A percentile compares a stretch with the other conserved stretches of the same genome.
Conservation (phyloP, 2,113 vertebrate genomes). For the Panthera leo region DNA sequence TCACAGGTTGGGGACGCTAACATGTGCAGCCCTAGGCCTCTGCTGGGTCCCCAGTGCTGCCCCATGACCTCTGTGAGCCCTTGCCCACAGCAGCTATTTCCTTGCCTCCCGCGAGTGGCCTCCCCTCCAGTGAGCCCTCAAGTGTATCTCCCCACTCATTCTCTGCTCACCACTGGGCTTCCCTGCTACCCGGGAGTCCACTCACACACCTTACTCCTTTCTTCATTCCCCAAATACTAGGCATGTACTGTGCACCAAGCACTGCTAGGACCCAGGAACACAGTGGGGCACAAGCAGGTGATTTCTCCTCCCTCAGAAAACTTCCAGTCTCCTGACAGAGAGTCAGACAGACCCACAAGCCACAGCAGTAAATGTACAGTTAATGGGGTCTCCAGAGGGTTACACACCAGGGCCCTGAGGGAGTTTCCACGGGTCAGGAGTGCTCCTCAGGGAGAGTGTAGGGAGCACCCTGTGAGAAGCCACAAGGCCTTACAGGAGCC, state of each 20-base stretch:
- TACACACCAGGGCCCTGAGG: not conserved
- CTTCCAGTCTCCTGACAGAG: not conserved
- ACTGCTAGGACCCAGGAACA: not conserved
- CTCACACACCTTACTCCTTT: accelerated
- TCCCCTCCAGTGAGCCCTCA: not conserved
- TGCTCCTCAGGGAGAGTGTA: too few relatives aligned
- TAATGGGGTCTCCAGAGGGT: too few relatives aligned
- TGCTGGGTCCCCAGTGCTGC: not conserved
- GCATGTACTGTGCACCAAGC: accelerated
- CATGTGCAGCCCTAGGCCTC: not conserved
- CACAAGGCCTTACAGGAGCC: not conserved
- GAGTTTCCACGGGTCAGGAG: too few relatives aligned
- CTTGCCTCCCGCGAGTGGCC: accelerated
- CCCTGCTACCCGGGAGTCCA: not conserved
- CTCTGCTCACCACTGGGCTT: accelerated
- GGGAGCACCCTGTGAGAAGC: too few relatives aligned
- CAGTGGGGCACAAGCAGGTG: accelerated
- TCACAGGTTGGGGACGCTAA: not conserved
- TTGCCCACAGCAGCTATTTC: not conserved
- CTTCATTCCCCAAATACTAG: not conserved
- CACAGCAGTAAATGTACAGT: too few relatives aligned
- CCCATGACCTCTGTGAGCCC: not conserved
- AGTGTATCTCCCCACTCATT: not conserved
- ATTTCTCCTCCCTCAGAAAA: not conserved
- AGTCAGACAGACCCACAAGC: not conserved